These are phyloP conservation scores for Lasaia peninsularis DNA, from an alignment of 1,140 invertebrate genomes.

Conservation along the genomic window DNA sequence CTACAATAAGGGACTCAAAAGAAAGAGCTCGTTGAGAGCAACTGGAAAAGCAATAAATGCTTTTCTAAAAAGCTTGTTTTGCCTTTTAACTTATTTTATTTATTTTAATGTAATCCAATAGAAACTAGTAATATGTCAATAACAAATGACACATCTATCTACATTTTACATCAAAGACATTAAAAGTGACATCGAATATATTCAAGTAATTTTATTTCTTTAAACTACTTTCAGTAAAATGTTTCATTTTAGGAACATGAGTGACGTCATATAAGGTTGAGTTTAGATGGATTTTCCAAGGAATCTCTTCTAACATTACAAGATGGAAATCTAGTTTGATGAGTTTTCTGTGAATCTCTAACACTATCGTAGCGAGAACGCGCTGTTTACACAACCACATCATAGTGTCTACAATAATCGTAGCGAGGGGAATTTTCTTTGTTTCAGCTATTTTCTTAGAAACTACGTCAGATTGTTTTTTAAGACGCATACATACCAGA, in stretches of 20 bases:
- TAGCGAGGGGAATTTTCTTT: conserved; percentile 18
- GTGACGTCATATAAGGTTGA: background rate
- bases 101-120: too few relatives aligned
- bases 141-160: too few relatives aligned
- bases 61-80: too few relatives aligned
- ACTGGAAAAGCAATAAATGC: too few relatives aligned
- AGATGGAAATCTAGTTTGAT: conserved; percentile 9
- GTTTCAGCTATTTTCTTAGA: conserved; percentile 14
- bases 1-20: too few relatives aligned
- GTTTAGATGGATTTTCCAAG: background rate
- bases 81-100: too few relatives aligned
- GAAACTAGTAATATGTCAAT: too few relatives aligned
- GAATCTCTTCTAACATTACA: conserved; percentile 22
- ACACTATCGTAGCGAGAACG: background rate
- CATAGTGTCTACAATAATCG: conserved; percentile 19
- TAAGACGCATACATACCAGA: background rate
- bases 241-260: background rate
- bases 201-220: too few relatives aligned
- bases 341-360: conserved; percentile 10
- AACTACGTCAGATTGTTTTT: background rate
- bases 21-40: too few relatives aligned
- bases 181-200: too few relatives aligned
- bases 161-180: too few relatives aligned
- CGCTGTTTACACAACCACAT: conserved; percentile 24
- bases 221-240: too few relatives aligned